phyloP scores from a whole-genome alignment of 2,113 vertebrate species.

The Tachysurus vachellii region DNA sequence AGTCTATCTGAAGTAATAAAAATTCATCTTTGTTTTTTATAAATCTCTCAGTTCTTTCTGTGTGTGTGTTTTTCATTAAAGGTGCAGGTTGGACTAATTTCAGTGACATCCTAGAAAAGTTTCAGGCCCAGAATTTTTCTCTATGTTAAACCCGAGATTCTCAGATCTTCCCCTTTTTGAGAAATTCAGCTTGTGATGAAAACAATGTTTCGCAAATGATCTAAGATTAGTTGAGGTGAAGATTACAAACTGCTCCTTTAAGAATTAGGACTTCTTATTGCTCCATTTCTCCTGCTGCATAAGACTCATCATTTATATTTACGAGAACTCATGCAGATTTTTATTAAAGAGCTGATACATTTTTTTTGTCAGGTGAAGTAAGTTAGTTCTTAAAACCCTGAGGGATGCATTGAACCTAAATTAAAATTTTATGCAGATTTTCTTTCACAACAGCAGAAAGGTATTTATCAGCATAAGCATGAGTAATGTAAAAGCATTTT shows the following conservation, averaged over 20 bases:
- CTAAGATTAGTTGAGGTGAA: not conserved
- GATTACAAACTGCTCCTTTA: not conserved
- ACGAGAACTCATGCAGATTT: not conserved
- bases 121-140: not conserved
- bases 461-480: not conserved
- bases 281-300: not conserved
- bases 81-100: not conserved
- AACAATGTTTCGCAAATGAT: not conserved
- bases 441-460: not conserved
- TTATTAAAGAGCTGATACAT: not conserved
- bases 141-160: not conserved
- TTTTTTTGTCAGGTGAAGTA: not conserved
- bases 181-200: not conserved
- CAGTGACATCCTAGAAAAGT: not conserved
- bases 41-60: slow-evolving; percentile 63
- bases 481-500: not conserved
- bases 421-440: not conserved
- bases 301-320: not conserved
- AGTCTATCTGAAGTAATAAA: slow-evolving; percentile 71
- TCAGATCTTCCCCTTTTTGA: not conserved
- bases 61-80: not conserved
- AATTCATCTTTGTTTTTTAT: slow-evolving; percentile 80
- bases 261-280: not conserved
- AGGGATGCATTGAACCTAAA: not conserved
- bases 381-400: no score